A percentile compares a stretch with the other conserved stretches of the same genome.
These are phyloP conservation scores for Agrotis puta DNA, from an alignment of 2,888 invertebrate species.

Conservation along the genomic window DNA sequence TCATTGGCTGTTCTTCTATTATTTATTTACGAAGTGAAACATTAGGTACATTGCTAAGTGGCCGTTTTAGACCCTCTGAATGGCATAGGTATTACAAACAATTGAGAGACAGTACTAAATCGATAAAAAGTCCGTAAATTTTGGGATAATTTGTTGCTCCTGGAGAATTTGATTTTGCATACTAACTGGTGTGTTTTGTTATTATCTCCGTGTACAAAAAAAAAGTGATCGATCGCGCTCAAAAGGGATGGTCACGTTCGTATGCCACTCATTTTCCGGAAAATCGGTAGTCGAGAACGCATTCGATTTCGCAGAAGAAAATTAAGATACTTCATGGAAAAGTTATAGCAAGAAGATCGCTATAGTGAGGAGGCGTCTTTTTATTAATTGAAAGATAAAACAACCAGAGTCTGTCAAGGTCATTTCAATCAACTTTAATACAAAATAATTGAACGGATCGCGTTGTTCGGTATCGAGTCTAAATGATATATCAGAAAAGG, in stretches of 20 bases:
- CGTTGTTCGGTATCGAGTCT: slow-evolving; percentile 21
- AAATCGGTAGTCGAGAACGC: too few relatives aligned
- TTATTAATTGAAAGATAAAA: neutral
- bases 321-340: neutral
- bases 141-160: neutral
- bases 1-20: too few relatives aligned
- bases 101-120: neutral
- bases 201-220: too few relatives aligned
- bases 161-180: too few relatives aligned
- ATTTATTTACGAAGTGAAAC: too few relatives aligned
- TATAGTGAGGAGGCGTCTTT: neutral
- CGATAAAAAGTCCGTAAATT: neutral
- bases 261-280: too few relatives aligned
- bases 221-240: too few relatives aligned
- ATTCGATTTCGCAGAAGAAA: neutral
- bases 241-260: too few relatives aligned
- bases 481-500: slow-evolving; percentile 36
- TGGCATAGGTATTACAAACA: too few relatives aligned
- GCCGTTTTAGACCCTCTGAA: too few relatives aligned
- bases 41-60: too few relatives aligned
- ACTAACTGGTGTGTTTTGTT: too few relatives aligned
- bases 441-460: slow-evolving; percentile 31
- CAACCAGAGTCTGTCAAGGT: slow-evolving; percentile 25
- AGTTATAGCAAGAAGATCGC: neutral
- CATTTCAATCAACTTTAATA: slow-evolving; percentile 43